A percentile compares a stretch with the other conserved stretches of the same genome.
These are phyloP conservation scores for Cistogaster globosa DNA, from an alignment of 2,888 invertebrate species.

Conservation along the genomic window DNA sequence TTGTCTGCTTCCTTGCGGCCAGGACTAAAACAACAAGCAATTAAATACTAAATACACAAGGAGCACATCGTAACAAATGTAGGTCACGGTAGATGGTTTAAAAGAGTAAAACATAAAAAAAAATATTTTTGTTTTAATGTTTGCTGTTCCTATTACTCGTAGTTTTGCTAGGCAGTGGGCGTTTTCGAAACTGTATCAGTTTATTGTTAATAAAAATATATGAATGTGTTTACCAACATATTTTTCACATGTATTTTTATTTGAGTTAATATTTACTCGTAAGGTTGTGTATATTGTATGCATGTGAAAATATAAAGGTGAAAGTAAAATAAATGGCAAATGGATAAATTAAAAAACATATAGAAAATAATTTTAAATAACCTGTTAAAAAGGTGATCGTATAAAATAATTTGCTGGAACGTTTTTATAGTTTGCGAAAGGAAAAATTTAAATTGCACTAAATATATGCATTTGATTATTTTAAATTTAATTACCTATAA, in stretches of 20 bases:
- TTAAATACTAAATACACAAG: slow-evolving; percentile 26
- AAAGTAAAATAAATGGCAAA: slow-evolving; percentile 55
- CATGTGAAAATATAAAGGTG: slow-evolving; percentile 56
- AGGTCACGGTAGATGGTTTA: slow-evolving; percentile 75
- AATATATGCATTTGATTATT: not conserved
- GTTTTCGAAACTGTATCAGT: slow-evolving; percentile 48
- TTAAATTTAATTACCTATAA: not conserved
- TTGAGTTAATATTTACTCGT: not conserved
- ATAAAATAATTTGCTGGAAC: not conserved
- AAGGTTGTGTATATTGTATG: slow-evolving; percentile 8
- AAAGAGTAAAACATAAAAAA: slow-evolving; percentile 32
- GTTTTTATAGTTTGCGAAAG: not conserved
- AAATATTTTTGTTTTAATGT: slow-evolving; percentile 49
- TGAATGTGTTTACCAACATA: slow-evolving; percentile 42
- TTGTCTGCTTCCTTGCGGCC: not conserved
- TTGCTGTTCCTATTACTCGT: slow-evolving; percentile 64
- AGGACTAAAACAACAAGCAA: slow-evolving; percentile 34
- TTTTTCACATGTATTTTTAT: slow-evolving; percentile 39
- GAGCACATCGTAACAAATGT: slow-evolving; percentile 72
- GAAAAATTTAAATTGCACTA: not conserved
- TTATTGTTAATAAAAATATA: slow-evolving; percentile 64
- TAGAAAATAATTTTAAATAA: slow-evolving; percentile 15
- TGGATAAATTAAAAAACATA: slow-evolving; percentile 32
- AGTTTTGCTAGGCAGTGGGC: slow-evolving; percentile 54
- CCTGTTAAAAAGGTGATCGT: not conserved